phyloP scores from a whole-genome alignment of 2,113 vertebrate genomes.

The human (Homo sapiens) region DNA sequence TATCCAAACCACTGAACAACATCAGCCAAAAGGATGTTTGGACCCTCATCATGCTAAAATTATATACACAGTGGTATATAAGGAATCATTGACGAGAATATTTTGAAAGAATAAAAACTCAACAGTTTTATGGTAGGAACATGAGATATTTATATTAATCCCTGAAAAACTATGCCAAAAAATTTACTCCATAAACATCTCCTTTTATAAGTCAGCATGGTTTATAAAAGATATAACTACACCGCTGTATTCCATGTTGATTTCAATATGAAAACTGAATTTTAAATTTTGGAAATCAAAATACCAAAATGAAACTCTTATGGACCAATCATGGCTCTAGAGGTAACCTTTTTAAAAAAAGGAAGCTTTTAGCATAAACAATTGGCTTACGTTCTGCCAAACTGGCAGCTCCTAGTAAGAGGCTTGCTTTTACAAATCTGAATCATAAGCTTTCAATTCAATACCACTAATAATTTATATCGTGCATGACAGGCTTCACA shows the following conservation, averaged over 20 bases:
- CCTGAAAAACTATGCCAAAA: background rate
- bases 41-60: background rate
- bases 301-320: background rate
- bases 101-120: constrained; percentile 19
- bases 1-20: background rate
- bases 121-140: background rate
- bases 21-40: background rate
- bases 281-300: constrained; percentile 18
- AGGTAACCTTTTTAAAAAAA: background rate
- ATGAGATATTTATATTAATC: background rate
- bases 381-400: background rate
- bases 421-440: background rate
- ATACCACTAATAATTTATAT: background rate
- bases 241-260: background rate
- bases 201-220: background rate
- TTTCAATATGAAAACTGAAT: background rate
- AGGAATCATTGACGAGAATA: background rate
- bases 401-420: background rate
- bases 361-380: background rate
- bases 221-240: background rate
- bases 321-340: background rate
- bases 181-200: background rate
- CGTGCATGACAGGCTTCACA: background rate
- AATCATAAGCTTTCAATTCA: constrained; percentile 8
- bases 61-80: background rate